Evolutionary conservation across 2,888 invertebrate genomes (phyloP).

Genomic region (Abscondita cerata): DNA sequence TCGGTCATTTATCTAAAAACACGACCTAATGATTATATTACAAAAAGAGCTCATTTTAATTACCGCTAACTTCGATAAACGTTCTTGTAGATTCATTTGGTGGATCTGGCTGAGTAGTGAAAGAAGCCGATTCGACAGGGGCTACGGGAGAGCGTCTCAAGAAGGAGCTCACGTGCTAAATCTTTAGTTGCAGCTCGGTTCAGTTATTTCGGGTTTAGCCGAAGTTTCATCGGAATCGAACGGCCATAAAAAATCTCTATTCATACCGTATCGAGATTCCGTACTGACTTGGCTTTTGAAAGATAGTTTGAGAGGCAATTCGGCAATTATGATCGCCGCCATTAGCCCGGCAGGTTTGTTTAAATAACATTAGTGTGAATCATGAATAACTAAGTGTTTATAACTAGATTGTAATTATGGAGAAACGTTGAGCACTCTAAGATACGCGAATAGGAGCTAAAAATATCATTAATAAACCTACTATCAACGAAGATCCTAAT

Average conservation of each 20-base stretch:
- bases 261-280: constrained; percentile 89
- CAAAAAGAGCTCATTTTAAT: too few relatives aligned
- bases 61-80: too few relatives aligned
- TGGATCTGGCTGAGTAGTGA: constrained; percentile 91
- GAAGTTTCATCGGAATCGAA: constrained; percentile 62
- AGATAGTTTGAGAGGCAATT: constrained; percentile 88
- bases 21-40: too few relatives aligned
- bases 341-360: constrained; percentile 61
- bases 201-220: constrained; percentile 86
- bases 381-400: too few relatives aligned
- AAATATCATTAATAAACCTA: constrained; percentile 90
- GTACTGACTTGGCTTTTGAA: constrained; percentile 88
- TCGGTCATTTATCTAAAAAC: too few relatives aligned
- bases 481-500: constrained; percentile 89
- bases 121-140: constrained; percentile 86
- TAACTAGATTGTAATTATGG: constrained; percentile 83
- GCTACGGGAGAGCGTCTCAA: constrained; percentile 87
- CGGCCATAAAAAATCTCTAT: constrained; percentile 60
- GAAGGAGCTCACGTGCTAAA: constrained; percentile 79
- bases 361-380: too few relatives aligned
- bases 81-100: constrained; percentile 74
- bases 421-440: constrained; percentile 83
- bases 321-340: constrained; percentile 90
- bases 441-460: constrained; percentile 90
- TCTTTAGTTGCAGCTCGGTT: constrained; percentile 85